phyloP scores from a whole-genome alignment of 2,888 invertebrate species.

The Cylindroiulus punctatus region DNA sequence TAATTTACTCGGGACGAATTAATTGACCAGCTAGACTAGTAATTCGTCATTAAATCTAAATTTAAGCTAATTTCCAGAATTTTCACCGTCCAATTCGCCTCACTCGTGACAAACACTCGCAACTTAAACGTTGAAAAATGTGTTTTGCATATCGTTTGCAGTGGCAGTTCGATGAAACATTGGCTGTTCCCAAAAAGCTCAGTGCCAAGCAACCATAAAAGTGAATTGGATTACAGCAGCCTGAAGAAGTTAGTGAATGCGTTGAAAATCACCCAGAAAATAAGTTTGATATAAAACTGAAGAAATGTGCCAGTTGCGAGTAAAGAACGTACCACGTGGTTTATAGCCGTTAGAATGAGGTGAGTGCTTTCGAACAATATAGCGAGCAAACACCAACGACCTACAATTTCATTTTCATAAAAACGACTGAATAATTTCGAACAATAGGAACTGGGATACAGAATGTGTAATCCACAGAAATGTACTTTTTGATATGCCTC shows the following conservation, averaged over 20 bases:
- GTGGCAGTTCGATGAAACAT: not conserved
- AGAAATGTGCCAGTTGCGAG: not conserved
- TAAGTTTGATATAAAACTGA: not conserved
- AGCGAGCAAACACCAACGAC: not conserved
- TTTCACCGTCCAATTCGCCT: not conserved
- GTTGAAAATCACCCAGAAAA: no score
- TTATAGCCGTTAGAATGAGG: not conserved
- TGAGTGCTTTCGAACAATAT: constrained; percentile 27
- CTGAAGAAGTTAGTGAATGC: not conserved
- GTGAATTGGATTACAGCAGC: not conserved
- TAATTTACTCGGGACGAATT: not conserved
- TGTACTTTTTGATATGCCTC: no score
- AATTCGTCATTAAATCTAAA: constrained; percentile 19
- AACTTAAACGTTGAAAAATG: no score
- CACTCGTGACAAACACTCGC: no score
- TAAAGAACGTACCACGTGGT: not conserved
- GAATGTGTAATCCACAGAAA: no score
- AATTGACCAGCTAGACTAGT: not conserved
- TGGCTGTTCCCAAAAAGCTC: not conserved
- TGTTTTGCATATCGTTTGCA: not conserved
- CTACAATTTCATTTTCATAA: not conserved
- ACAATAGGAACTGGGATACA: not conserved
- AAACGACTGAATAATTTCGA: not conserved
- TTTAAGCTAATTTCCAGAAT: not conserved
- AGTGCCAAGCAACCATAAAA: not conserved